Evolutionary conservation across 64 coral and sea anemone species (phyloP), one percentile per base, ranked within the genome.

Genomic region (Pocillopora damicornis): DNA sequence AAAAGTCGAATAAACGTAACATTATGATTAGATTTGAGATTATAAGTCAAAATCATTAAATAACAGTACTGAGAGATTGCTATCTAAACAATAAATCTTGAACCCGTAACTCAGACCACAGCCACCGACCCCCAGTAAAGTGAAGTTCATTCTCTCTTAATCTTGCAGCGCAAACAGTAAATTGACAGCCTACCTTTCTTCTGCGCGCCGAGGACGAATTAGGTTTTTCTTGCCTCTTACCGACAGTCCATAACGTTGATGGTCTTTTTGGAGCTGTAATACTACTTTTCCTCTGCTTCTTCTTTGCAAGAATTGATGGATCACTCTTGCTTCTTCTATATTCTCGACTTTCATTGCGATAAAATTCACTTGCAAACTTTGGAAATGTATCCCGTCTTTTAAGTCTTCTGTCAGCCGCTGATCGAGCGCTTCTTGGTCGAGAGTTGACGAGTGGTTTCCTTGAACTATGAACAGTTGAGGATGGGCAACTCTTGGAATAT

Each of bases 311-410:
- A 72, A 85, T 85, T n/a, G 81, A 72, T 7, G 81, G 37, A 72
- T 85, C 81, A 13, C 63, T 85, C 23, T 73, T 71, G 58, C 81
- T 85, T 72, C 81, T 85, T 85, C 37, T 85, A 8, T 58, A 72
- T 72, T 15, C 81, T 20, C 25, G 11, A 8, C 22, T 22, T 37
- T 20, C 64, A 25, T 5, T 85, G 42, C 81, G 81, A 30, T 38
- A 2, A 67, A 20, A 42, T 36, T 63, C 26, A 1, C 26, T 34
- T 13, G 36, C 12, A 84, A 71, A 71, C 64, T 38, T 84, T 22
- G 81, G 81, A 58, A 85, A 85, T 1, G 81, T 85, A 69, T 85
- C 81, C 22, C 81, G 81, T 14, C 81, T 85, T 56, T 85, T 85
- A 2, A 85, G 63, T 15, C 38, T 38, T 15, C 81, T 73, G 7